Base-by-base conservation (phyloP, 2,888 invertebrate genomes). In the Pherbina coryleti region DNA sequence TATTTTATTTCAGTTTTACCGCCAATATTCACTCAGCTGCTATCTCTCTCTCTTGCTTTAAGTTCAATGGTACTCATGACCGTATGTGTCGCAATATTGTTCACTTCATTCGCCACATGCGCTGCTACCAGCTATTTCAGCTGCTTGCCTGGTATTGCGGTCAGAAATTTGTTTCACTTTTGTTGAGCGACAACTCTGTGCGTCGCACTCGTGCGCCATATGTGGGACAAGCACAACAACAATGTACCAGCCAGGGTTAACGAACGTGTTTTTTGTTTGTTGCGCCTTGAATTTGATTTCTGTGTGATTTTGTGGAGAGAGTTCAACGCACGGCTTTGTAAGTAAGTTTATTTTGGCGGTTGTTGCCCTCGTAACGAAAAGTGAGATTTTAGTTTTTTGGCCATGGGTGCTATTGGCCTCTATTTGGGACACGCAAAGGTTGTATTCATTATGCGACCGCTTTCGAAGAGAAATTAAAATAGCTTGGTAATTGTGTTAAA, bases 111-210 rank as follows among this genome's bases (percentile, higher is more conserved):
- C 34, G 14, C 34, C 34, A 69, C 53, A 57, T 64, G 37, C 74
- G 70, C 69, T 44, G 62, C 44, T 49, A 17, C 64, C 72, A 25
- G 17, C 75, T 69, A 22, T 70, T 69, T 55, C 55, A 71, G 66
- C 69, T 81, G 76, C 64, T 75, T 72, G 79, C 86, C 86, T 85
- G 81, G 79, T 84, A 75, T 55, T 73, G 62, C 82, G 82, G 84
- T 85, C 85, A 85, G 85, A 86, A 85, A 85, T 85, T 85, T 86
- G 86, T 86, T 86, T 86, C 86, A 86, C 86, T 86, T 86, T 86
- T 86, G 84, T 84, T 85, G 81, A 82, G 83, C 82, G 78, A 79
- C 81, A 78, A 79, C 80, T 79, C 81, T 78, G 80, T 81, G 66
- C 55, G 49, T 66, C 66, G 57, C 73, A 55, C 64, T 66, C 60